phyloP scores from a whole-genome alignment of 2,888 invertebrate species.

The Coelogynopora nodosa region DNA sequence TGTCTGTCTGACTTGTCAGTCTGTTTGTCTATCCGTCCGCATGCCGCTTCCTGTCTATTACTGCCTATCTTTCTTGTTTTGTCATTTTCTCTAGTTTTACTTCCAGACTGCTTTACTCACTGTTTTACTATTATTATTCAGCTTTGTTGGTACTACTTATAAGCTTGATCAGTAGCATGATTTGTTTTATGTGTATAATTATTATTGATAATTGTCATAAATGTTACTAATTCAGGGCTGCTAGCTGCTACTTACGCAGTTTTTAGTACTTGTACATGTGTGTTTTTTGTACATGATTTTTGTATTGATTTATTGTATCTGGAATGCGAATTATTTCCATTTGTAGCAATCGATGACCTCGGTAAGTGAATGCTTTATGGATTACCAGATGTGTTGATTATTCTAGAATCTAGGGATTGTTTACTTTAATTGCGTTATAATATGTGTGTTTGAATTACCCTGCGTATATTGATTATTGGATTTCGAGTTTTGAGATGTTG shows the following conservation, averaged over 20 bases:
- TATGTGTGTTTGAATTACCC: background rate
- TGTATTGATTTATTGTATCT: background rate
- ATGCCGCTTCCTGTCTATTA: background rate
- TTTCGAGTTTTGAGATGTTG: too few species aligned
- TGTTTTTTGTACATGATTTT: background rate
- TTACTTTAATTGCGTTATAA: background rate
- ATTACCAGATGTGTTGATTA: background rate
- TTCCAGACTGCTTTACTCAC: background rate
- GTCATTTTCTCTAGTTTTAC: background rate
- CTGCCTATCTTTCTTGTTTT: background rate
- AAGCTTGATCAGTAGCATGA: background rate
- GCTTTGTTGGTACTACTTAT: background rate
- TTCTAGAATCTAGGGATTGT: background rate
- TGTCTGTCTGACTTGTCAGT: background rate
- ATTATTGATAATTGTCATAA: background rate
- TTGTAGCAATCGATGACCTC: background rate
- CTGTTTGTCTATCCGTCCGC: background rate
- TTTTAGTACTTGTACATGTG: background rate
- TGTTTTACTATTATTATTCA: background rate
- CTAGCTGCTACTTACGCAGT: background rate
- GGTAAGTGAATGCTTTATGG: too few species aligned
- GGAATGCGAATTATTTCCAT: background rate
- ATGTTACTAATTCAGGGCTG: too few species aligned
- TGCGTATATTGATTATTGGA: background rate
- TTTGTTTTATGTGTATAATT: background rate